Evolutionary conservation across 1,140 invertebrate species (phyloP).

Genomic region (Phortica variegata): DNA sequence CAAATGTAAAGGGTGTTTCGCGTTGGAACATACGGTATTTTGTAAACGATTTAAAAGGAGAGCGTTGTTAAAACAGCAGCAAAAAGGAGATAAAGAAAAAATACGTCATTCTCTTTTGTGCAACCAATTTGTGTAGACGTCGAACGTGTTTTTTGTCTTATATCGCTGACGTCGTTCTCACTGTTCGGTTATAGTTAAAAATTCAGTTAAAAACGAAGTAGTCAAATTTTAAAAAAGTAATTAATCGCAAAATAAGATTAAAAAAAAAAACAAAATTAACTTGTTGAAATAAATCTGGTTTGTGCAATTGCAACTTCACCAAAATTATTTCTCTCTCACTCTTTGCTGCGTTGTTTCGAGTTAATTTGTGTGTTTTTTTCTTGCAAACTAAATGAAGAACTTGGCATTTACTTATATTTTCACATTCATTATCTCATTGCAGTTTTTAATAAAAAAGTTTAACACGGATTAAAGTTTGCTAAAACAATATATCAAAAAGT

Average conservation of each 20-base stretch:
- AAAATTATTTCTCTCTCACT: too few relatives aligned
- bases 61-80: too few relatives aligned
- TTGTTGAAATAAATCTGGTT: too few relatives aligned
- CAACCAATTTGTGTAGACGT: constrained; percentile 37
- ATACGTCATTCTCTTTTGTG: constrained; percentile 37
- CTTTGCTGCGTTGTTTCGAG: background rate
- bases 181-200: constrained; percentile 22
- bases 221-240: constrained; percentile 25
- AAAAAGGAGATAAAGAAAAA: too few relatives aligned
- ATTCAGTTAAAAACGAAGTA: constrained; percentile 31
- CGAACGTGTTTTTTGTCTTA: constrained; percentile 32
- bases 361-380: background rate
- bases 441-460: background rate
- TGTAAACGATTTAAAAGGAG: constrained; percentile 17
- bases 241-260: constrained; percentile 16
- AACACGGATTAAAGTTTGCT: background rate
- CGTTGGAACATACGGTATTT: constrained; percentile 16
- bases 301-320: too few relatives aligned
- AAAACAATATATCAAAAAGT: background rate
- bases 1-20: constrained; percentile 7
- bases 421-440: constrained; percentile 13
- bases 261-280: too few relatives aligned
- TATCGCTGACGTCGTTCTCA: constrained; percentile 23
- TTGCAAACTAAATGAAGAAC: constrained; percentile 18
- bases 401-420: background rate